Base-by-base conservation (phyloP, 1,140 invertebrate species). In the Dufourea novaeangliae region DNA sequence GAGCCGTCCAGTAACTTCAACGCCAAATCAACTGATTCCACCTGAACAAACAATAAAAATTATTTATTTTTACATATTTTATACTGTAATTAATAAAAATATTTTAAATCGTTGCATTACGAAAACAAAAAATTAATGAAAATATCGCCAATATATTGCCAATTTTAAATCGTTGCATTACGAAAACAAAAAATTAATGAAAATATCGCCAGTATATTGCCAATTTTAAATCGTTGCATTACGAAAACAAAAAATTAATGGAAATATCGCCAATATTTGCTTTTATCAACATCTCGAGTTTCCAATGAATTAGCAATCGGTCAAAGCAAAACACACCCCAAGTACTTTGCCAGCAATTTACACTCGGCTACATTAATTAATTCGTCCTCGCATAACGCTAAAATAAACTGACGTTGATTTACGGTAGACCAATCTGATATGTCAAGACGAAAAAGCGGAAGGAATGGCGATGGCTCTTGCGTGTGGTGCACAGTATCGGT, bases 11-110 rank as follows among this genome's bases (percentile, higher is more conserved):
- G 91, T 80, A 99, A 94, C 68, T 98, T 96, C 56, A 99, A 91
- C 1, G 98, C 98, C 80, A 99, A 91, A 50, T 98, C 95, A 0
- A 99, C 98, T 25, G 98, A 99, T 91, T 99, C 98, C 68, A 97
- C 94, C 96, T 96, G 86, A 87, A 50, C 0, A n/a, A 85, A 57
- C 27, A 41, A 50, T 0, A 25, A 17, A n/a, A n/a, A n/a, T n/a
- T n/a, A n/a, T n/a, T n/a, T n/a, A n/a, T n/a, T n/a, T n/a, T n/a
- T n/a, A n/a, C n/a, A n/a, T n/a, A n/a, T n/a, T n/a, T n/a, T n/a
- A n/a, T n/a, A n/a, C n/a, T n/a, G n/a, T n/a, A n/a, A n/a, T 37
- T 37, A 37, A 37, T 37, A 37, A 5, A 37, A 37, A 37, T 37
- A 37, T 37, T 37, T 37, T n/a, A n/a, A n/a, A n/a, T n/a, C n/a